Percentiles rank a stretch among this genome's conserved stretches.
phyloP scores from a whole-genome alignment of 2,888 invertebrate species.

The Netelia melanura region DNA sequence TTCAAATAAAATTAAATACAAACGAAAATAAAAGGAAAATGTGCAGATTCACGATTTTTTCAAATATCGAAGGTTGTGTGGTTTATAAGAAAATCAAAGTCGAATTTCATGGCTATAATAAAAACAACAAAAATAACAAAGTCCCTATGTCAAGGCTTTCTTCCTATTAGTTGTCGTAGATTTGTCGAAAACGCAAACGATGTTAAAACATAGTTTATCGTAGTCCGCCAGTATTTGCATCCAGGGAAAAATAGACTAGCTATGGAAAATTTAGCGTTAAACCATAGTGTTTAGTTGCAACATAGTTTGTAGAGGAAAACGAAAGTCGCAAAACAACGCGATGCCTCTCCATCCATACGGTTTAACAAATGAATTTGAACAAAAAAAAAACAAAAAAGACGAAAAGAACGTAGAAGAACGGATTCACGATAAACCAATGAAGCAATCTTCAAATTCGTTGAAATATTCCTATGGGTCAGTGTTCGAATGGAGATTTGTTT shows the following conservation, averaged over 20 bases:
- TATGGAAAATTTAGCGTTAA: constrained; percentile 47
- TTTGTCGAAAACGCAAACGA: constrained; percentile 43
- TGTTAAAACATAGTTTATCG: constrained; percentile 54
- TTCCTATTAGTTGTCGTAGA: constrained; percentile 66
- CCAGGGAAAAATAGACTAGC: constrained; percentile 63
- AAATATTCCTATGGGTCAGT: constrained; percentile 51
- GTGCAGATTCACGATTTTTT: neutral
- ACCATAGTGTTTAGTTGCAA: constrained; percentile 17
- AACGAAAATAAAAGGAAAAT: neutral
- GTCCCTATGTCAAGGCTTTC: constrained; percentile 51
- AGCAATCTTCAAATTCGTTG: constrained; percentile 18
- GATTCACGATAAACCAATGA: neutral
- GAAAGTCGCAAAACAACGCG: constrained; percentile 41
- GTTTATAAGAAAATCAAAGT: constrained; percentile 29
- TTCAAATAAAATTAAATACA: neutral
- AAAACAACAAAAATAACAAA: constrained; percentile 14
- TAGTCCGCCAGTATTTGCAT: constrained; percentile 66
- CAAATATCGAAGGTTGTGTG: constrained; percentile 28
- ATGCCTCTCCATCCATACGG: constrained; percentile 39
- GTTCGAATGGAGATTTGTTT: constrained; percentile 37
- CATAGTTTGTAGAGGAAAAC: constrained; percentile 38
- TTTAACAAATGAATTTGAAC: neutral
- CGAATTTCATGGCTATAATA: constrained; percentile 48
- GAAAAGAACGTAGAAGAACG: neutral
- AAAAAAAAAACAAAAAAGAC: neutral